Evolutionary conservation across 2,113 vertebrate genomes (phyloP), one percentile per base, ranked within the genome.

Genomic region (Speoplatyrhinus poulsoni): DNA sequence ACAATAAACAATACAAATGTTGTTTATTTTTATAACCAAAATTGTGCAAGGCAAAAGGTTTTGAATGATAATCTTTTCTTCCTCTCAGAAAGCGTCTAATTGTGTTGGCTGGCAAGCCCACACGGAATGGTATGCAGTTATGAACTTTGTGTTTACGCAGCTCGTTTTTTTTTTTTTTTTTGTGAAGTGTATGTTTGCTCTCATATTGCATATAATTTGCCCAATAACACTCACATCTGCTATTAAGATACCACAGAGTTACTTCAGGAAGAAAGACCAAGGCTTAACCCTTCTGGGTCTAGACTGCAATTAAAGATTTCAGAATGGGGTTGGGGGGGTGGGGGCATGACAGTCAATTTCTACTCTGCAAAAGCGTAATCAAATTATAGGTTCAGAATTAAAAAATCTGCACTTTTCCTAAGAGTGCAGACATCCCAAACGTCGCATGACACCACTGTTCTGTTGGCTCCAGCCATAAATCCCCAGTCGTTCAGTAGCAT

Each of bases 161-260:
- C 65, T 87, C 49, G 75, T 76, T 17, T 16, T 87, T 86, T 19
- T 19, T 86, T 19, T 19, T 19, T 19, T 19, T 85, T 79, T 75
- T 79, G 82, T 73, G 75, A 84, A 85, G 83, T 85, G 89, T 72
- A 84, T 89, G 87, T 88, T 89, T 90, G 84, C 76, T 71, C 77
- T 88, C 80, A 84, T 89, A 87, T 90, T 90, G 85, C 87, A 86
- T 87, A 87, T 87, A 84, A 89, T 90, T 91, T 89, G 81, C 84
- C 81, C 86, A 88, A 89, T 89, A 89, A 90, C 85, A 86, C 76
- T 88, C 82, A 80, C 77, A 72, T 87, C 68, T 84, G 70, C 85
- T 79, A 86, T 89, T 87, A 85, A 82, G 56, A 86, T 65, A 88
- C 83, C 83, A 68, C 88, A 86, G 59, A 78, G 72, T 76, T 72